Evolutionary conservation across 64 coral and sea anemone genomes (phyloP).

Genomic region (Anthopleura sola): DNA sequence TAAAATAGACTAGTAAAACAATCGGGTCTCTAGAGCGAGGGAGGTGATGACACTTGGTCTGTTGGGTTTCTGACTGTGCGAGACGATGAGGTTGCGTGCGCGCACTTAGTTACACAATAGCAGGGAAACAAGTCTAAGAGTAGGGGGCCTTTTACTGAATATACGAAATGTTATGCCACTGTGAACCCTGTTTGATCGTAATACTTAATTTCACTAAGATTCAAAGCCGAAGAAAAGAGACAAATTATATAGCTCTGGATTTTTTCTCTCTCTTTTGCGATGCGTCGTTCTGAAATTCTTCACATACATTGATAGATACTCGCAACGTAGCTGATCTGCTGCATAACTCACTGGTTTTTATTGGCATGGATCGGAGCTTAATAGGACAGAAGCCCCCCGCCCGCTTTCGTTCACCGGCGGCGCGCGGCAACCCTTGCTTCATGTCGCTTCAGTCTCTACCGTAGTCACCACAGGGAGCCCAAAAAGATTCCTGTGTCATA

Average conservation of each 20-base stretch:
- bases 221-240: background rate
- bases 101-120: background rate
- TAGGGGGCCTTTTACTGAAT: background rate
- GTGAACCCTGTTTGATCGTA: background rate
- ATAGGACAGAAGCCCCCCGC: too few relatives aligned
- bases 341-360: too few relatives aligned
- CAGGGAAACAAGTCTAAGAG: background rate
- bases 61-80: background rate
- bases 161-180: background rate
- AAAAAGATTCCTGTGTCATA: too few relatives aligned
- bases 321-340: too few relatives aligned
- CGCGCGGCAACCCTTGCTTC: too few relatives aligned
- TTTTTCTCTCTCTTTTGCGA: too few relatives aligned
- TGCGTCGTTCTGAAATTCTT: too few relatives aligned
- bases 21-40: background rate
- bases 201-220: background rate
- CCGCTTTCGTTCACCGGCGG: too few relatives aligned
- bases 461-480: too few relatives aligned
- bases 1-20: background rate
- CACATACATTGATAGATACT: too few relatives aligned
- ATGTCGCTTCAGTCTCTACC: too few relatives aligned
- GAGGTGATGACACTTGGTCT: background rate
- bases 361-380: too few relatives aligned
- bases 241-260: background rate
- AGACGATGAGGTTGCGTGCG: background rate